Evolutionary conservation across 2,888 invertebrate species (phyloP), one percentile per base, ranked within the genome.

Genomic region (Therioaphis trifolii): DNA sequence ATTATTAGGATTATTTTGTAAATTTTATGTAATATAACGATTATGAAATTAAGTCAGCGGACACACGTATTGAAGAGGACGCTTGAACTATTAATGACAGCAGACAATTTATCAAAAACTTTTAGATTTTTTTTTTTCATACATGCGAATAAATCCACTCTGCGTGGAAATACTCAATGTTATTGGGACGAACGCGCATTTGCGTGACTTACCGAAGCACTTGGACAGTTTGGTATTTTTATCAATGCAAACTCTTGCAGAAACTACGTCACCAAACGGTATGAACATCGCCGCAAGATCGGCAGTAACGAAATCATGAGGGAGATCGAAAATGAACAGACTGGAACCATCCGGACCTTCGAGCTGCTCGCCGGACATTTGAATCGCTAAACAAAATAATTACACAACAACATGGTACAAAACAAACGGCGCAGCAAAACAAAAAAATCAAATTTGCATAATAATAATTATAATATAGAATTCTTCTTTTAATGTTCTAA

Each of bases 191-290:
- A 52, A 66, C 27, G 24, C 21, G 46, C 69, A 46, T 58, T 43
- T 58, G 79, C 55, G 61, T 88, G 35, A 89, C 91, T 89, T 88
- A 92, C 97, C 98, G 91, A 99, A 99, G 91, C 99, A 99, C 92
- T 99, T 99, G 89, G 98, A 99, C 89, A 98, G 93, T 91, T 98
- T 98, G 88, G 99, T 99, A 90, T 97, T 96, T 91, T 98, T 99
- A 92, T 99, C 99, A 91, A 99, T 98, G 92, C 99, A 99, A 91
- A 99, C 99, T 92, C 99, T 99, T 88, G 99, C 98, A 87, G 99
- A 99, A 89, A 99, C 93, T 88, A 99, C 96, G 90, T 94, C 96
- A 88, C 99, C 99, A 90, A 98, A 99, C n/a, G n/a, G n/a, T n/a
- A n/a, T n/a, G n/a, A n/a, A n/a, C n/a, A n/a, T n/a, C n/a, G n/a